Evolutionary conservation across 2,113 vertebrate species (phyloP).

Genomic region (Erinaceus europaeus): DNA sequence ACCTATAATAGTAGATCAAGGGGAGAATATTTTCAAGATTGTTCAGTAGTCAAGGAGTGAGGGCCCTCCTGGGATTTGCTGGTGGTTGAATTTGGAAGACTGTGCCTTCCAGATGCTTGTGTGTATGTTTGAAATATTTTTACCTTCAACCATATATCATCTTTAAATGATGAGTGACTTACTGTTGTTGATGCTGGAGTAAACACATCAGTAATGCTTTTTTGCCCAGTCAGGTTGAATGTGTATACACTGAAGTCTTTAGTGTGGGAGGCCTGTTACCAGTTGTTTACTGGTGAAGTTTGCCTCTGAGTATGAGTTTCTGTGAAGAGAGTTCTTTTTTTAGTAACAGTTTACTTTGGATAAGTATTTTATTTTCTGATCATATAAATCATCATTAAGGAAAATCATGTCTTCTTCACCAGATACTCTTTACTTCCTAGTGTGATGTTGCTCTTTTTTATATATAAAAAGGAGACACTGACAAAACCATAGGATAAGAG

Average conservation of each 20-base stretch:
- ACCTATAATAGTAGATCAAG: background rate
- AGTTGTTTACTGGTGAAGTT: background rate
- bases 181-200: background rate
- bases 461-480: too few species aligned
- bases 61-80: background rate
- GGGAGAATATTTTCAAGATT: background rate
- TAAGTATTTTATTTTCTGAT: background rate
- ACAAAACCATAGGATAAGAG: too few species aligned
- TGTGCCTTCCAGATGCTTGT: slow-evolving; percentile 49
- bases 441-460: background rate
- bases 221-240: background rate
- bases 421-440: background rate
- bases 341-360: slow-evolving; percentile 12
- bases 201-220: background rate
- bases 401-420: background rate
- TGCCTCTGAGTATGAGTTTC: background rate
- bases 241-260: background rate
- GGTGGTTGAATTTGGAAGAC: background rate
- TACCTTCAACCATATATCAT: background rate
- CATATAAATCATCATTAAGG: background rate
- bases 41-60: background rate
- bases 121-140: background rate
- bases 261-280: background rate
- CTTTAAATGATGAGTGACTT: slow-evolving; percentile 27
- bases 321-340: slow-evolving; percentile 4